phyloP scores from a whole-genome alignment of 1,140 invertebrate genomes.

The Bombus difficillimus region DNA sequence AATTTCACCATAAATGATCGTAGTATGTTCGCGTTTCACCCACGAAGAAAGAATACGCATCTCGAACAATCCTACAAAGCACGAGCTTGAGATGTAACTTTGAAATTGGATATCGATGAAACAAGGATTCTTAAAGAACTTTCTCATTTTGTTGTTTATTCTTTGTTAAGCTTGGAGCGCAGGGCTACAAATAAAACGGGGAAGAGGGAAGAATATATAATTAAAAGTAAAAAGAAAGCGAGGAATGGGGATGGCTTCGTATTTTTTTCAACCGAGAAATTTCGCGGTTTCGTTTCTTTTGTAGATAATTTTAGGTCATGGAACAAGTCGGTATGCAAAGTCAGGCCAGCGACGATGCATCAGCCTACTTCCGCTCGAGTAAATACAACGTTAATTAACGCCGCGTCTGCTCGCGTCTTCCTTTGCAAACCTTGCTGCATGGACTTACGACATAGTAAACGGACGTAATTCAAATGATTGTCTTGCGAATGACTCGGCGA shows the following conservation, averaged over 20 bases:
- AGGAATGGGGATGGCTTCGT: not conserved
- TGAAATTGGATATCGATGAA: not conserved
- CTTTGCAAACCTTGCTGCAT: conserved; percentile 45
- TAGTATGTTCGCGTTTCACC: no score
- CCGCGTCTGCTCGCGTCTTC: conserved; percentile 65
- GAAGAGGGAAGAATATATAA: not conserved
- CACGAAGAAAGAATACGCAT: not conserved
- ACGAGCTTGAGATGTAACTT: no score
- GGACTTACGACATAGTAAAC: conserved; percentile 72
- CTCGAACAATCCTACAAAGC: not conserved
- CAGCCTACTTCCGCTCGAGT: conserved; percentile 69
- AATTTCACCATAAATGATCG: no score
- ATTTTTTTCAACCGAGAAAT: conserved; percentile 8
- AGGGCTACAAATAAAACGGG: not conserved
- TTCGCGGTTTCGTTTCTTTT: conserved; percentile 49
- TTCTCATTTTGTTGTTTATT: no score
- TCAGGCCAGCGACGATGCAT: conserved; percentile 50
- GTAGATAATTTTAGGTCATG: conserved; percentile 55
- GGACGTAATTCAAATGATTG: conserved; percentile 69
- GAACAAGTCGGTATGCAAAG: conserved; percentile 43
- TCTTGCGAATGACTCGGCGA: conserved; percentile 55
- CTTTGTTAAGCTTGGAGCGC: not conserved
- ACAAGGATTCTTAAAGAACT: not conserved
- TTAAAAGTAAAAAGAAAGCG: conserved; percentile 13
- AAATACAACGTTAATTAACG: conserved; percentile 77